These are phyloP conservation scores for Drosophila obscura DNA, from an alignment of 1,140 invertebrate genomes.

Conservation along the genomic window DNA sequence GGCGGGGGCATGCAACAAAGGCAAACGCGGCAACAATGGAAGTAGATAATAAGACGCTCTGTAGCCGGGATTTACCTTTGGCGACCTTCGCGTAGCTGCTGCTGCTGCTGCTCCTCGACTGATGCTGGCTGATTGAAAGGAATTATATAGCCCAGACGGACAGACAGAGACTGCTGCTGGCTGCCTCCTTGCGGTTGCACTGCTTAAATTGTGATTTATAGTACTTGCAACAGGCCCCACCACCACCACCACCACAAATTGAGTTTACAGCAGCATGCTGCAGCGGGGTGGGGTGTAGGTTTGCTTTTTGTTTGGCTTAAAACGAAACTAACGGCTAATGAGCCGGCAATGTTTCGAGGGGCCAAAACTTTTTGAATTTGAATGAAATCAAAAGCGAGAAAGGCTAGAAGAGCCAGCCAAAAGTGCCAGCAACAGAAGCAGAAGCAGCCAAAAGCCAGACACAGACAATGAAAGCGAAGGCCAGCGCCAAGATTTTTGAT, in stretches of 20 bases:
- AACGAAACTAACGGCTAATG: slow-evolving; percentile 73
- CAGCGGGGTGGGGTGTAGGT: slow-evolving; percentile 2
- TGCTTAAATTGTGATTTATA: slow-evolving; percentile 77
- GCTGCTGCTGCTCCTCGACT: slow-evolving; percentile 8
- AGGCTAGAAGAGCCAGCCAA: slow-evolving; percentile 7
- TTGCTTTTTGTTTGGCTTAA: slow-evolving; percentile 28
- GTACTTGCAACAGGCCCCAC: slow-evolving; percentile 37
- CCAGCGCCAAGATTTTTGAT: slow-evolving; percentile 43
- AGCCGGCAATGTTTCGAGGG: slow-evolving; percentile 49
- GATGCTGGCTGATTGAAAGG: slow-evolving; percentile 67
- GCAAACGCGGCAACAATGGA: slow-evolving; percentile 52
- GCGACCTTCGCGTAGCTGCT: slow-evolving; percentile 56
- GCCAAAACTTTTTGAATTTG: slow-evolving; percentile 53
- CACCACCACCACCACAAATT: slow-evolving; percentile 29
- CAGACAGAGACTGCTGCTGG: background rate
- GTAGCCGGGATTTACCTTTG: slow-evolving; percentile 55
- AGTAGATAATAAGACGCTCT: slow-evolving; percentile 62
- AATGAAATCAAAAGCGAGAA: slow-evolving; percentile 62
- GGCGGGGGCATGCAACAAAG: slow-evolving; percentile 27
- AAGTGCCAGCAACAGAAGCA: slow-evolving; percentile 2
- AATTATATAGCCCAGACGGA: slow-evolving; percentile 65
- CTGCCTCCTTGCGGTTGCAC: slow-evolving; percentile 21
- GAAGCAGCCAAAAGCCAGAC: background rate
- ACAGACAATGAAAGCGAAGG: slow-evolving; percentile 42
- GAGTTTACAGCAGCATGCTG: slow-evolving; percentile 31